Percentiles rank a stretch among this genome's conserved stretches.
Conservation (phyloP, 2,888 invertebrate genomes). For the Mycalesis mineus region DNA sequence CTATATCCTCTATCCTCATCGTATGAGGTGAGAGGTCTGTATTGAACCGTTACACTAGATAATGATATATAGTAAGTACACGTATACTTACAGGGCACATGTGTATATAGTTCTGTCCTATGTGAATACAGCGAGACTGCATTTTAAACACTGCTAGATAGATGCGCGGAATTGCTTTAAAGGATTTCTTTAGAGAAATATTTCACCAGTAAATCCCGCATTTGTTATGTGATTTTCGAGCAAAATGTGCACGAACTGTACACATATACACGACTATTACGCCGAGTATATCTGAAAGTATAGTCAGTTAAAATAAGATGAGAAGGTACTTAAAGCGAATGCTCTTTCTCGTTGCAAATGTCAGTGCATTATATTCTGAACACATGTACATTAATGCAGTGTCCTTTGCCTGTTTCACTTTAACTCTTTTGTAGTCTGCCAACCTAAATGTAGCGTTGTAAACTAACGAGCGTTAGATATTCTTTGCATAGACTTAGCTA, state of each 20-base stretch:
- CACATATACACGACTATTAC: conserved; percentile 3
- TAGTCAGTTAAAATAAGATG: conserved; percentile 8
- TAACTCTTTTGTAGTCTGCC: conserved; percentile 12
- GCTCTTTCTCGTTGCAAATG: conserved; percentile 9
- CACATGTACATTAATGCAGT: conserved; percentile 10
- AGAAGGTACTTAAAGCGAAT: conserved; percentile 9
- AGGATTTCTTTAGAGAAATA: conserved; percentile 11
- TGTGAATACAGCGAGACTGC: neutral
- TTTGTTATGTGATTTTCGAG: conserved; percentile 4
- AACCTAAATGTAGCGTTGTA: conserved; percentile 2
- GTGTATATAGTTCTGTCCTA: neutral
- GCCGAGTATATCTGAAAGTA: conserved; percentile 8
- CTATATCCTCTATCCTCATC: too few species aligned
- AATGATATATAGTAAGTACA: neutral
- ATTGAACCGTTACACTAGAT: too few species aligned
- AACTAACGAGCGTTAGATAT: conserved; percentile 1
- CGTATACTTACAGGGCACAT: neutral
- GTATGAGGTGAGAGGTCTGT: too few species aligned
- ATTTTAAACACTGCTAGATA: neutral
- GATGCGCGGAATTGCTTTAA: conserved; percentile 7
- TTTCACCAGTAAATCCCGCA: conserved; percentile 13
- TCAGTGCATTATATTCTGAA: conserved; percentile 14
- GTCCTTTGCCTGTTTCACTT: conserved; percentile 12
- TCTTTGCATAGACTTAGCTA: neutral
- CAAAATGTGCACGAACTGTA: conserved; percentile 7